phyloP scores from a whole-genome alignment of 1,140 invertebrate genomes.

The Cylas formicarius region DNA sequence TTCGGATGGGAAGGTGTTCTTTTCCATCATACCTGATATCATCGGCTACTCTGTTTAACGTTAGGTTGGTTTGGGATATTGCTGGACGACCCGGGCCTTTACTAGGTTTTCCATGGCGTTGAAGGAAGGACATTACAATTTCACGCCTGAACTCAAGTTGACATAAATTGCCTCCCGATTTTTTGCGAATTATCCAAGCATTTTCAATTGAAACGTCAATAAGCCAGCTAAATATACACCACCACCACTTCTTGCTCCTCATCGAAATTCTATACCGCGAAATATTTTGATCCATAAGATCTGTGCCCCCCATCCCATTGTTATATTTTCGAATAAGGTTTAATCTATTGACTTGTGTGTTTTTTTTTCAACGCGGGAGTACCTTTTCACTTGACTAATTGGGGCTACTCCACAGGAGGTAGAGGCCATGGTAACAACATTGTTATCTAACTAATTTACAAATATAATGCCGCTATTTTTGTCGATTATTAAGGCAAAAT shows the following conservation, averaged over 20 bases:
- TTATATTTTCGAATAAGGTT: slow-evolving; percentile 39
- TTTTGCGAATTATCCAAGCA: slow-evolving; percentile 32
- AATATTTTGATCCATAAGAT: slow-evolving; percentile 41
- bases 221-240: slow-evolving; percentile 35
- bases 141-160: slow-evolving; percentile 27
- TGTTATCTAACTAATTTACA: slow-evolving; percentile 31
- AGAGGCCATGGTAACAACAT: slow-evolving; percentile 28
- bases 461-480: slow-evolving; percentile 19
- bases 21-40: slow-evolving; percentile 19
- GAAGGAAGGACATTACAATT: slow-evolving; percentile 23
- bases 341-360: slow-evolving; percentile 35
- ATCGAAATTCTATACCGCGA: slow-evolving; percentile 37
- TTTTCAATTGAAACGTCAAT: slow-evolving; percentile 34
- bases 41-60: slow-evolving; percentile 12
- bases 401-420: slow-evolving; percentile 25
- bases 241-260: slow-evolving; percentile 38
- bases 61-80: not conserved
- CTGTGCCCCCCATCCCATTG: slow-evolving; percentile 35
- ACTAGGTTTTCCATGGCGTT: slow-evolving; percentile 17
- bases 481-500: slow-evolving; percentile 5
- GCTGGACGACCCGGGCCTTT: slow-evolving; percentile 15
- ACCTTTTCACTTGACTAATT: slow-evolving; percentile 31
- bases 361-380: slow-evolving; percentile 40
- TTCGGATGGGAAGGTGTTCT: slow-evolving; percentile 11
- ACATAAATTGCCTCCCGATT: slow-evolving; percentile 14